Conservation (phyloP, 2,888 invertebrate species). For the Meganola albula region DNA sequence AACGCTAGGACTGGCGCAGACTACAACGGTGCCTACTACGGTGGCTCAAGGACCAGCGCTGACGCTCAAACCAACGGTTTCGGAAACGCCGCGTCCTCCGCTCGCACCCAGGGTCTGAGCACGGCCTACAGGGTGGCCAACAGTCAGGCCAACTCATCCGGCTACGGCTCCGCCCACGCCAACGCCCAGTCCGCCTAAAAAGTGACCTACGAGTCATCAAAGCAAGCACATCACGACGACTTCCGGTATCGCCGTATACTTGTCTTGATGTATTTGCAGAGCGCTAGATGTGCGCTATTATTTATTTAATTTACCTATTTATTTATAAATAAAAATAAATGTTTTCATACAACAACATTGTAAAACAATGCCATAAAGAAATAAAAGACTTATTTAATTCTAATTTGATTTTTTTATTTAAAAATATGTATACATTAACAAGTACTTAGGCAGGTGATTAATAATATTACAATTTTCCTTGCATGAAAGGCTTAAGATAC, state of each 20-base stretch:
- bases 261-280: constrained; percentile 69
- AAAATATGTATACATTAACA: neutral
- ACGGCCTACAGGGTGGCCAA: constrained; percentile 47
- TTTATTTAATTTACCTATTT: constrained; percentile 31
- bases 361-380: constrained; percentile 18
- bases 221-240: constrained; percentile 71
- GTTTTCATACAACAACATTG: constrained; percentile 10
- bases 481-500: constrained; percentile 87
- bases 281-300: constrained; percentile 35
- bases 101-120: constrained; percentile 42
- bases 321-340: constrained; percentile 19
- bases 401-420: constrained; percentile 18
- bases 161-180: constrained; percentile 50
- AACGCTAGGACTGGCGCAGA: constrained; percentile 36
- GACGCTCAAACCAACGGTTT: constrained; percentile 46
- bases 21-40: constrained; percentile 21
- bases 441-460: neutral
- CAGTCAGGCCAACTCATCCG: constrained; percentile 45
- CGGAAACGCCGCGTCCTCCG: constrained; percentile 49
- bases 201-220: constrained; percentile 9
- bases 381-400: constrained; percentile 14
- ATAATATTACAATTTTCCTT: constrained; percentile 78
- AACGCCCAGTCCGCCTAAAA: constrained; percentile 48
- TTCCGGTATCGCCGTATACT: constrained; percentile 41
- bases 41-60: constrained; percentile 35